Conservation (phyloP, 1,140 invertebrate genomes). For the Mamestra configurata region DNA sequence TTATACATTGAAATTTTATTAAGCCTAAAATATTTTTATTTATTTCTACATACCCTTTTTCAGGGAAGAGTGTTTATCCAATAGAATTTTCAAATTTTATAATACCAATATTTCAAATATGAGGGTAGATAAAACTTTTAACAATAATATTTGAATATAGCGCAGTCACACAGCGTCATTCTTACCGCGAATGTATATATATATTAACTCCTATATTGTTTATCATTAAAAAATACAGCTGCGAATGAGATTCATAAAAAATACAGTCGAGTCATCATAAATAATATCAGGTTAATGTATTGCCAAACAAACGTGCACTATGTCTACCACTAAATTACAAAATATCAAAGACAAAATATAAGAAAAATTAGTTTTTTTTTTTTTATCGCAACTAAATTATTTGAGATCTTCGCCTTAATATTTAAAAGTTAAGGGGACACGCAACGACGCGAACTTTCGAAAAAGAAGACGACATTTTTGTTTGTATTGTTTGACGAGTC, state of each 20-base stretch:
- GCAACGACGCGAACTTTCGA: slow-evolving; percentile 37
- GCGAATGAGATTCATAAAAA: slow-evolving; percentile 77
- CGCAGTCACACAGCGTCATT: slow-evolving; percentile 50
- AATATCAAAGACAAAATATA: slow-evolving; percentile 71
- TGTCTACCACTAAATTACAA: slow-evolving; percentile 68
- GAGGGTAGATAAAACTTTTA: background rate
- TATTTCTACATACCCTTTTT: slow-evolving; percentile 8
- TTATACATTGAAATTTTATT: background rate
- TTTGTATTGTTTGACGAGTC: slow-evolving; percentile 4
- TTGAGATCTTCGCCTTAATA: slow-evolving; percentile 84
- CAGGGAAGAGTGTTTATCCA: slow-evolving; percentile 18
- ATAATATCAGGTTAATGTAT: slow-evolving; percentile 64
- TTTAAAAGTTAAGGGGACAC: slow-evolving; percentile 47
- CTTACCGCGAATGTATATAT: slow-evolving; percentile 30
- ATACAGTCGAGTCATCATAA: slow-evolving; percentile 57
- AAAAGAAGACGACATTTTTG: slow-evolving; percentile 22
- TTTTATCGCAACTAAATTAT: slow-evolving; percentile 80
- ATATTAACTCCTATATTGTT: slow-evolving; percentile 43
- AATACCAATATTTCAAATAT: slow-evolving; percentile 4
- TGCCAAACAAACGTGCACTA: slow-evolving; percentile 79
- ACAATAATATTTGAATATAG: background rate
- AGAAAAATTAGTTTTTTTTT: slow-evolving; percentile 65
- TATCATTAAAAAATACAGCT: slow-evolving; percentile 72
- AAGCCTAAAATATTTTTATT: slow-evolving; percentile 30
- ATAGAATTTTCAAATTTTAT: slow-evolving; percentile 19